A percentile compares a stretch with the other conserved stretches of the same genome.
Conservation (phyloP, 64 coral and sea anemone species). For the Stichodactyla helianthus region DNA sequence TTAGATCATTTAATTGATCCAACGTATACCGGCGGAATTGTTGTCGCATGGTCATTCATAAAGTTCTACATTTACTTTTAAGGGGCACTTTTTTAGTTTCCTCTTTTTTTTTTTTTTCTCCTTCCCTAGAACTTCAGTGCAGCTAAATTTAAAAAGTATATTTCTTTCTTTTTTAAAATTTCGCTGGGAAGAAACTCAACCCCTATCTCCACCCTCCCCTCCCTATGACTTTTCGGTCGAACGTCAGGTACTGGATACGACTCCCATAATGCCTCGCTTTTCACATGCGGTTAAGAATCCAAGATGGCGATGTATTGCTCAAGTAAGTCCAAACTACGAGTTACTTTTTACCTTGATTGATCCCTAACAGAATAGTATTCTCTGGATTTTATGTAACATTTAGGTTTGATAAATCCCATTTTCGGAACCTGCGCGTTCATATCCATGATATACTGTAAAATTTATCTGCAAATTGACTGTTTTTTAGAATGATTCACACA, state of each 20-base stretch:
- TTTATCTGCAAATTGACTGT: background rate
- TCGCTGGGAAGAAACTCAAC: no score
- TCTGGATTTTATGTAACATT: background rate
- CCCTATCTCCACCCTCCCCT: no score
- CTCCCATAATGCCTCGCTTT: slow-evolving; percentile 41
- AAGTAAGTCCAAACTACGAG: slow-evolving; percentile 36
- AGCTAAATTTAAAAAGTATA: no score
- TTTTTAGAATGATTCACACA: background rate
- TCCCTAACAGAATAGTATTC: background rate
- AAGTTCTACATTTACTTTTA: no score
- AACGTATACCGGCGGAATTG: no score
- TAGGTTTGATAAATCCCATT: background rate
- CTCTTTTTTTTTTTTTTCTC: no score
- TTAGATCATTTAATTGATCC: no score
- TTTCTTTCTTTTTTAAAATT: no score
- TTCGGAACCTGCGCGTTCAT: background rate
- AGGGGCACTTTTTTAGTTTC: no score
- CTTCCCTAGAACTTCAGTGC: no score
- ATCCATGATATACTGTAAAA: background rate
- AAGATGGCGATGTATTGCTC: slow-evolving; percentile 74
- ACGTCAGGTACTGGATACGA: background rate
- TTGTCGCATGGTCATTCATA: no score
- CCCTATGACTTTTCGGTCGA: no score
- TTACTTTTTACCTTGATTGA: background rate
- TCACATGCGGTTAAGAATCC: slow-evolving; percentile 54